Percentiles rank a stretch among this genome's conserved stretches.
Conservation (phyloP, 1,140 invertebrate species). For the Pseudoatta argentina region DNA sequence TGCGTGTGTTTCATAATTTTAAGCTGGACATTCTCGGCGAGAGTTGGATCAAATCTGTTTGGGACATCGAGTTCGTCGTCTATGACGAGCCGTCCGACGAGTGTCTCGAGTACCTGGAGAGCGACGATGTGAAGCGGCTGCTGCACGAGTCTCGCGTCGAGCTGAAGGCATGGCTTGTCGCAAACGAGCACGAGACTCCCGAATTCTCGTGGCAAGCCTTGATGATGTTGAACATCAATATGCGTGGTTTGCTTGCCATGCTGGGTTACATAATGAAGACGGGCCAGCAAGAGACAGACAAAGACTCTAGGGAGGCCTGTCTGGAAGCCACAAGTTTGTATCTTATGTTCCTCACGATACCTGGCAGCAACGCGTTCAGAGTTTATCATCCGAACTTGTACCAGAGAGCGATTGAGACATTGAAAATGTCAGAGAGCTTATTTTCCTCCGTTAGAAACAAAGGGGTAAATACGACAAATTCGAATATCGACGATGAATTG, state of each 20-base stretch:
- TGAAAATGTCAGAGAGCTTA: constrained; percentile 83
- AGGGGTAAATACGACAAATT: too few species aligned
- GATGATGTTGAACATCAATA: constrained; percentile 84
- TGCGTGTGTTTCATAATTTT: constrained; percentile 80
- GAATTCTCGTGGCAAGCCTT: constrained; percentile 87
- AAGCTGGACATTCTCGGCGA: constrained; percentile 81
- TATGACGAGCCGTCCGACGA: constrained; percentile 84
- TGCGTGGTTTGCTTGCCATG: constrained; percentile 86
- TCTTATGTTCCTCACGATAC: constrained; percentile 85
- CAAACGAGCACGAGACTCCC: constrained; percentile 64
- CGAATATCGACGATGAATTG: constrained; percentile 63
- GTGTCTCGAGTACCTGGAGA: constrained; percentile 83
- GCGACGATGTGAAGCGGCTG: constrained; percentile 79
- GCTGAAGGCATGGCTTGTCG: constrained; percentile 78
- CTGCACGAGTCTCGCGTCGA: constrained; percentile 77
- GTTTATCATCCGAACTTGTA: constrained; percentile 88
- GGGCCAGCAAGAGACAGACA: constrained; percentile 83
- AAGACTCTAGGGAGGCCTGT: constrained; percentile 81
- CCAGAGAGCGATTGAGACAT: constrained; percentile 85
- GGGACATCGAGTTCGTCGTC: constrained; percentile 86
- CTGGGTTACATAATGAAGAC: constrained; percentile 86
- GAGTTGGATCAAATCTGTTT: constrained; percentile 86
- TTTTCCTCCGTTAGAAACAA: constrained; percentile 62
- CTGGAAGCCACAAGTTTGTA: constrained; percentile 85
- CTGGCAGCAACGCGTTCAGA: constrained; percentile 87